Percentiles rank a stretch among this genome's conserved stretches.
Conservation (phyloP, 2,888 invertebrate species). For the Cheiracanthium punctorium region DNA sequence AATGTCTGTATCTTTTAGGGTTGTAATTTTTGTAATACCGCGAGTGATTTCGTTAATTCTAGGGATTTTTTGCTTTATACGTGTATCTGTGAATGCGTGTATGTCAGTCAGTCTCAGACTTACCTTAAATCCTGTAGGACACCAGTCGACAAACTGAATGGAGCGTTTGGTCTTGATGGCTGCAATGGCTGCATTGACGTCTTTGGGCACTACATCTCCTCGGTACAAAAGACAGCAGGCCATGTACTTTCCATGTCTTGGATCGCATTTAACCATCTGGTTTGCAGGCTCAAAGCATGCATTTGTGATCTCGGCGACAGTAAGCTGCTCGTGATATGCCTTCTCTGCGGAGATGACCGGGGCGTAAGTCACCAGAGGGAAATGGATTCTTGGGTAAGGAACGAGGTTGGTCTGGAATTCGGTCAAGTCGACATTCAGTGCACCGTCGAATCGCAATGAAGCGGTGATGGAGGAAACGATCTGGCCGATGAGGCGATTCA, state of each 20-base stretch:
- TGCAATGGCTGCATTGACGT: slow-evolving; percentile 77
- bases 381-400: slow-evolving; percentile 94
- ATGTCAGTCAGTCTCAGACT: no score
- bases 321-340: slow-evolving; percentile 77
- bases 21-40: no score
- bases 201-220: slow-evolving; percentile 79
- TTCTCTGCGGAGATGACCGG: slow-evolving; percentile 77
- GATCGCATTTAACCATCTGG: slow-evolving; percentile 74
- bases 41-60: no score
- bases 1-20: no score
- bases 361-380: slow-evolving; percentile 83
- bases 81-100: no score
- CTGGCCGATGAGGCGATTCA: slow-evolving; percentile 79
- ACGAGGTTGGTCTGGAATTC: slow-evolving; percentile 90
- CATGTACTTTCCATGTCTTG: slow-evolving; percentile 73
- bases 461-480: slow-evolving; percentile 86
- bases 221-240: slow-evolving; percentile 76
- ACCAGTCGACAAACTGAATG: slow-evolving; percentile 95
- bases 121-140: slow-evolving; percentile 90
- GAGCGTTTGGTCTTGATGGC: slow-evolving; percentile 78
- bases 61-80: no score
- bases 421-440: slow-evolving; percentile 89
- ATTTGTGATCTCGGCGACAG: slow-evolving; percentile 77
- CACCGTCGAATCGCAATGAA: slow-evolving; percentile 93
- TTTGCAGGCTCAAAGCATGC: slow-evolving; percentile 78